Base-by-base conservation (phyloP, 30 jellyfish, hydroid and myxozoan species). In the Aurelia aurita region DNA sequence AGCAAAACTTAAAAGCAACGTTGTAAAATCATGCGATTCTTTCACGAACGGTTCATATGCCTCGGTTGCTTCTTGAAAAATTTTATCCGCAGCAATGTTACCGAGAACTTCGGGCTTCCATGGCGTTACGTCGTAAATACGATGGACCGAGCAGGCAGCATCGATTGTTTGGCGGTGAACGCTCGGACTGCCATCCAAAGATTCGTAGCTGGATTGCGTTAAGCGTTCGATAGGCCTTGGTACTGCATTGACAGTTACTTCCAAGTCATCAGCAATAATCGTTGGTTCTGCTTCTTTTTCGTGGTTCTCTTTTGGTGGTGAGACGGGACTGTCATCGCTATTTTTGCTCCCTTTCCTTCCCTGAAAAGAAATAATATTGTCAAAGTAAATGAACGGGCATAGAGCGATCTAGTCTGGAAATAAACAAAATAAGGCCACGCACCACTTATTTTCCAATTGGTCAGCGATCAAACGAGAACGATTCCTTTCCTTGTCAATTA, bases 91-190 rank as follows among this genome's bases (percentile, higher is more conserved):
- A 35, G 68, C 54, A 35, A 71, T 49, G 20, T 69, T 58, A 6
- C 91, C 89, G 43, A 87, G 88, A 10, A n/a, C 71, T 69, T 93
- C 98, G 23, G 96, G 96, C 19, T 69, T 69, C 83, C 91, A 58
- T 13, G 54, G 72, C 39, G 82, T 85, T 1, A 93, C 94, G 49
- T 86, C 91, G 65, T 86, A 87, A 21, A 86, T 84, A 20, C 44
- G 27, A 31, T 79, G 93, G 35, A 58, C 91, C 14, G 84, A 59
- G 25, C 55, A 49, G 9, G 72, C 74, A 20, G 89, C 49, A 16
- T 71, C 80, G 15, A 60, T 19, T 0, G 28, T 62, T 58, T 59
- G 66, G 14, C 54, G 74, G 25, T 74, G n/a, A 4, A 63, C 29
- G 32, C 87, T 60, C 8, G 93, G 93, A 44, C 93, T 83, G 44